phyloP scores from a whole-genome alignment of 2,888 invertebrate species.

The Drosophila paranaensis region DNA sequence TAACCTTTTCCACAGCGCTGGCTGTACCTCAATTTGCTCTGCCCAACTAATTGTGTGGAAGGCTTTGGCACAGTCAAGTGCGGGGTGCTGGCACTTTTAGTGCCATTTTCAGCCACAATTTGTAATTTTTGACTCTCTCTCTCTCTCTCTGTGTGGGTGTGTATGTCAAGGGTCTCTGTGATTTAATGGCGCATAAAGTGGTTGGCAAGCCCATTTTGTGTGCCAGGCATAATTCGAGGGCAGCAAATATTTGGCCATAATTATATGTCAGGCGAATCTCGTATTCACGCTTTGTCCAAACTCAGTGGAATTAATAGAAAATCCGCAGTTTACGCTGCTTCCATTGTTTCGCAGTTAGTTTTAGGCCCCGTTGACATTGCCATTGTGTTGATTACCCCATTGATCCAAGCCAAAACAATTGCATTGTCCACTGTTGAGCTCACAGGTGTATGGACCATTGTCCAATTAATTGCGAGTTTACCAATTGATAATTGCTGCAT shows the following conservation, averaged over 20 bases:
- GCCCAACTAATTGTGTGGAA: slow-evolving; percentile 79
- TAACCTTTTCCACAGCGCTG: slow-evolving; percentile 43
- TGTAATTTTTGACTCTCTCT: slow-evolving; percentile 43
- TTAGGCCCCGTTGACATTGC: not conserved
- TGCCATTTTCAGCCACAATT: slow-evolving; percentile 53
- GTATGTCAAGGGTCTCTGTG: slow-evolving; percentile 44
- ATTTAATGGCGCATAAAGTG: slow-evolving; percentile 68
- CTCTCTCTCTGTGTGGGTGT: slow-evolving; percentile 11
- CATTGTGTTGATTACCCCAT: not conserved
- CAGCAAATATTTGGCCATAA: slow-evolving; percentile 57
- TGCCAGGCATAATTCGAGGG: slow-evolving; percentile 20
- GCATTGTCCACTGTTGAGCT: slow-evolving; percentile 12
- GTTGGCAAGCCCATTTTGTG: slow-evolving; percentile 48
- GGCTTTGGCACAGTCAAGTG: slow-evolving; percentile 35
- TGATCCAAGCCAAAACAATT: slow-evolving; percentile 9
- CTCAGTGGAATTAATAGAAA: slow-evolving; percentile 25
- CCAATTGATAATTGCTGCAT: slow-evolving; percentile 12
- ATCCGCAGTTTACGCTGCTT: slow-evolving; percentile 8
- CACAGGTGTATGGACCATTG: not conserved
- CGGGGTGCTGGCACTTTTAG: slow-evolving; percentile 45
- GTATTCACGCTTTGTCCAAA: slow-evolving; percentile 9
- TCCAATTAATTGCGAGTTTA: slow-evolving; percentile 10
- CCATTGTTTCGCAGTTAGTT: slow-evolving; percentile 5
- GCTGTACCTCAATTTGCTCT: slow-evolving; percentile 71
- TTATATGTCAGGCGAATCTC: slow-evolving; percentile 44